Base-by-base conservation (phyloP, 2,113 vertebrate species). In the Climacteris rufus region DNA sequence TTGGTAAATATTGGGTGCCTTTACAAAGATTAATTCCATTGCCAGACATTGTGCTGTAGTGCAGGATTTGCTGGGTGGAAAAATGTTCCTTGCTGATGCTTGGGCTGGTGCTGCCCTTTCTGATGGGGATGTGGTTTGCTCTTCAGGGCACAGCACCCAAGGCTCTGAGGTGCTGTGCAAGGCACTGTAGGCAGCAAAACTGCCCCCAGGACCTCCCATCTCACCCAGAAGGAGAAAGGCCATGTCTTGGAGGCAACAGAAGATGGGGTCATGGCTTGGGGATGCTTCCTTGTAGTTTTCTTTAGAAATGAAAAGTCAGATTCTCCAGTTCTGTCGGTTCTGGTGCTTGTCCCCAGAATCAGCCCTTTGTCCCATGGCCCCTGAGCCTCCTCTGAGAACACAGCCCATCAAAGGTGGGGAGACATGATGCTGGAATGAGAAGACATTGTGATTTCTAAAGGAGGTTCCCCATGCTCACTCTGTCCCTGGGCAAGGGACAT, bases 1-100 rank as follows among this genome's bases (percentile, higher is more conserved):
- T 69, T 42, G 63, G 75, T 83, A 94, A 93, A 94, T n/a, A 79
- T 54, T 13, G 63, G 28, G 33, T 87, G 81, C 37, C 53, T 89
- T 93, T 85, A 57, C 45, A 91, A 87, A 87, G 45, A 40, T 79
- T 72, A 40, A 10, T 65, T 56, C 33, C 17, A 2, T 76, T 76
- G 84, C 45, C 81, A 64, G 44, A 13, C 21, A 11, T 6, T 54
- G 53, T 44, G 18, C 24, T 22, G 59, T 25, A 16, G 33, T 44
- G 69, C 0, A 3, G 78, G 91, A 79, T 78, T 0, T 61, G 49
- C 56, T 79, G 40, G 71, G 63, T 68, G 40, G 75, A 31, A 71
- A 89, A 14, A 16, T 0, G 6, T 4, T 35, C 39, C 25, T 52
- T 72, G 19, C 42, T 66, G 56, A 10, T 56, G 33, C 19, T 33